phyloP scores from a whole-genome alignment of 1,140 invertebrate species.

The Cyclargus thomasi region DNA sequence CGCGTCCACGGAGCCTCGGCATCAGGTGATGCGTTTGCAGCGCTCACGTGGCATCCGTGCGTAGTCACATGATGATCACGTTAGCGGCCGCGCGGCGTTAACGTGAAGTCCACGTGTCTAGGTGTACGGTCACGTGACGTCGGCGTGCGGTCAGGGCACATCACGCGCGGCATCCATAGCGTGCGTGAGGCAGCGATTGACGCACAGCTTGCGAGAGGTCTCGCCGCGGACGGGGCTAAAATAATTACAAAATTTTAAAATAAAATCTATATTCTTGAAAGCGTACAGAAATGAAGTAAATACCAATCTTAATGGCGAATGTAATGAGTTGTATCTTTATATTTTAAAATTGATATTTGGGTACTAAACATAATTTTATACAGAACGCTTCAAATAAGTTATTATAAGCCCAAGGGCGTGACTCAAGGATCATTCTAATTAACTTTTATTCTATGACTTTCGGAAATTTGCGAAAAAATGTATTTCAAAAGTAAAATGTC shows the following conservation, averaged over 20 bases:
- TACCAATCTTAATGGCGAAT: too few species aligned
- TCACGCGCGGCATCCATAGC: constrained; percentile 26
- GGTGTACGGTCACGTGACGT: constrained; percentile 15
- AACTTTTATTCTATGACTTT: too few species aligned
- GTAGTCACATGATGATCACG: background rate
- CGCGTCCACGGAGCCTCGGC: background rate
- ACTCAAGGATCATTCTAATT: too few species aligned
- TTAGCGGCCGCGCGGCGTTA: background rate
- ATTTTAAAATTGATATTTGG: background rate
- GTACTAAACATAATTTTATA: too few species aligned
- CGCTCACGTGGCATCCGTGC: background rate
- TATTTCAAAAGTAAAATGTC: too few species aligned
- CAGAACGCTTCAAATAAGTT: too few species aligned
- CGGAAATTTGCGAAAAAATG: too few species aligned
- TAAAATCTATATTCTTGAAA: background rate
- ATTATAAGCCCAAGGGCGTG: too few species aligned
- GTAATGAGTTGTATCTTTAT: too few species aligned
- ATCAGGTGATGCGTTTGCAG: background rate
- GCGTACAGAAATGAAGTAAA: too few species aligned
- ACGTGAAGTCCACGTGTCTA: background rate
- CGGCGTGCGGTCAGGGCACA: constrained; percentile 35
- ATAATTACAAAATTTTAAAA: background rate
- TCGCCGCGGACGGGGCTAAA: constrained; percentile 3
- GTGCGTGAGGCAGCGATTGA: constrained; percentile 21
- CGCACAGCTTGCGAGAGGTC: constrained; percentile 5